Base-by-base conservation (phyloP, 2,797 vertebrate species). In the Harpagifer antarcticus region DNA sequence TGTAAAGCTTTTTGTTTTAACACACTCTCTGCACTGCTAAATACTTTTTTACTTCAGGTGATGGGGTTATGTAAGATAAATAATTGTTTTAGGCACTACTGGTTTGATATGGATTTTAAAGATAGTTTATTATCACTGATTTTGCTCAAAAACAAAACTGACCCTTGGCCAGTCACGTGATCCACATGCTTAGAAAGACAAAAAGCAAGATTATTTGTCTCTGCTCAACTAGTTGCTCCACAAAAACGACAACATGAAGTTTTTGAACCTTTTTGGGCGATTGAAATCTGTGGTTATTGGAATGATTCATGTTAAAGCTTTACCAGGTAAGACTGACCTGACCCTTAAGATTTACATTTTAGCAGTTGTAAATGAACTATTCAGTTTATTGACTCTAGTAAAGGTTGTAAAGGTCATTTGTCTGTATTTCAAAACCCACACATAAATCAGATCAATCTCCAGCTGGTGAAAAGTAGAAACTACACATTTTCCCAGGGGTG, bases 301-400 rank as follows among this genome's bases (percentile, higher is more conserved):
- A 11, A 95, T 97, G 96, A 90, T 97, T 71, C 96, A 97, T 44
- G 93, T 97, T 3, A 91, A 91, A 91, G 95, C 96, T 0, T 89
- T 97, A 74, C 96, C 96, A 93, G 97, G 96, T 97, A 93, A 54
- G 5, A 57, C 19, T 33, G 19, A 48, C 3, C 19, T 17, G 1
- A 11, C 1, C 9, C 31, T 56, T n/a, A 10, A 20, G 3, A 61
- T 70, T 17, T 15, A 5, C 17, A 17, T 19, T 16, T 44, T 12
- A 9, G 37, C 45, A 20, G 11, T 31, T 37, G 4, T 19, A 3
- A 4, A 40, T 11, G 2, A 44, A 23, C 31, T 23, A 23, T 45
- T 43, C 10, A 20, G 33, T 11, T 43, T 0, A 10, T 44, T 33
- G 23, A 40, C 45, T 23, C 8, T 37, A 37, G 33, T 37, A 37